phyloP scores from a whole-genome alignment of 1,140 invertebrate species.

The Fopius arisanus region DNA sequence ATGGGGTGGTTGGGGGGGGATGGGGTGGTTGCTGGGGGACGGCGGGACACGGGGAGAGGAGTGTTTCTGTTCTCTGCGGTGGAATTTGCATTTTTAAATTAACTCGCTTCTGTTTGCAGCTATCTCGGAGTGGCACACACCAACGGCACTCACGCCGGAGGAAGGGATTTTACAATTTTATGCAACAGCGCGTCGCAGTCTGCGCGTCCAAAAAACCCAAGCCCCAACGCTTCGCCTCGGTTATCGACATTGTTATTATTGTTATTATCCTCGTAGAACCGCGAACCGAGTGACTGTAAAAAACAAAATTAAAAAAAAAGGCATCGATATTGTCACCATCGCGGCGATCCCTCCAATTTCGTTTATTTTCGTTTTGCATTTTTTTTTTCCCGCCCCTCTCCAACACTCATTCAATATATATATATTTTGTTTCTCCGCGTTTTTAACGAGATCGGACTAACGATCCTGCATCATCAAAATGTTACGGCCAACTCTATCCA shows the following conservation, averaged over 20 bases:
- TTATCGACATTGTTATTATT: constrained; percentile 40
- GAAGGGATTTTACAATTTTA: constrained; percentile 62
- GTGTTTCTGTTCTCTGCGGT: constrained; percentile 35
- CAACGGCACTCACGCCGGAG: background rate
- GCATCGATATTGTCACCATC: constrained; percentile 24
- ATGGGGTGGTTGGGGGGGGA: too few species aligned
- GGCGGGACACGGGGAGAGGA: background rate
- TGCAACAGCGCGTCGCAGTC: constrained; percentile 52
- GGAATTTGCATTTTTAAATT: constrained; percentile 67
- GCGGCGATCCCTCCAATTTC: background rate
- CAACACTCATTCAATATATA: too few species aligned
- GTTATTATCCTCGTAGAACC: constrained; percentile 28
- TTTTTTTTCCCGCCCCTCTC: background rate
- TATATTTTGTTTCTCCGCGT: too few species aligned
- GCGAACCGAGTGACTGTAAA: background rate
- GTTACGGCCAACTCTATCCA: background rate
- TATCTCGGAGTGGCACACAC: constrained; percentile 51
- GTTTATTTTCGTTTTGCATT: background rate
- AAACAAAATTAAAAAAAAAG: background rate
- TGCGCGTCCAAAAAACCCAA: constrained; percentile 12
- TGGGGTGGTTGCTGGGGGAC: background rate
- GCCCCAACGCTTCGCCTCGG: constrained; percentile 20
- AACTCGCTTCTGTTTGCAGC: constrained; percentile 64
- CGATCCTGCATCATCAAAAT: background rate
- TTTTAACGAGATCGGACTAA: background rate